Base-by-base conservation (phyloP, 2,888 invertebrate species). In the Fissipunctia ypsillon region DNA sequence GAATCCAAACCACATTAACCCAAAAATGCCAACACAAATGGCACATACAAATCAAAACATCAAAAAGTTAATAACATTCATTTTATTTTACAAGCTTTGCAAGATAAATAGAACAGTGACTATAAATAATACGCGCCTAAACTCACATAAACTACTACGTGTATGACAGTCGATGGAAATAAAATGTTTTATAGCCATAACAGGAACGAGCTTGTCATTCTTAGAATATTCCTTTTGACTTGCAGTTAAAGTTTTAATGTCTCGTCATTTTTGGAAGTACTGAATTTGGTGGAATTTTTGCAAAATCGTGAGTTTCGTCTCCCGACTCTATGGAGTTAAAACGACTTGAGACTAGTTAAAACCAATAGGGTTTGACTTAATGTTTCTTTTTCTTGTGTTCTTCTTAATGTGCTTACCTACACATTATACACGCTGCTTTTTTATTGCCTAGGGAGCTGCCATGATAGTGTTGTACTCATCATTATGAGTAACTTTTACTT, bases 141-240 rank as follows among this genome's bases (percentile, higher is more conserved):
- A 83, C 76, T 81, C 79, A 76, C 81, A 84, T 86, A 84, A 86
- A 87, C 83, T 84, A 87, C 83, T 78, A 50, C 60, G 69, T 67
- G 75, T 80, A 83, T 80, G 84, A 81, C 83, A 84, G 72, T 78
- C 86, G 83, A 87, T 87, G 78, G 84, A 87, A 84, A 87, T 87
- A 85, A 84, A 86, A 85, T 86, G 80, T 82, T 86, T 85, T 87
- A 85, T 86, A 84, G 80, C 76, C 84, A 72, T 80, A 80, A 80
- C 78, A 80, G 71, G 84, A 69, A 78, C 68, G 76, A 76, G 80
- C 66, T 78, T 82, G 85, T 83, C 70, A 69, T 81, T 84, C 77
- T 85, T 65, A 69, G 78, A 76, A 87, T 84, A 72, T 83, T 81
- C 50, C 63, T 78, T 68, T 69, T 68, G 75, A 67, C 68, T 63